phyloP scores from a whole-genome alignment of 2,113 vertebrate genomes.

The Apaloderma vittatum region DNA sequence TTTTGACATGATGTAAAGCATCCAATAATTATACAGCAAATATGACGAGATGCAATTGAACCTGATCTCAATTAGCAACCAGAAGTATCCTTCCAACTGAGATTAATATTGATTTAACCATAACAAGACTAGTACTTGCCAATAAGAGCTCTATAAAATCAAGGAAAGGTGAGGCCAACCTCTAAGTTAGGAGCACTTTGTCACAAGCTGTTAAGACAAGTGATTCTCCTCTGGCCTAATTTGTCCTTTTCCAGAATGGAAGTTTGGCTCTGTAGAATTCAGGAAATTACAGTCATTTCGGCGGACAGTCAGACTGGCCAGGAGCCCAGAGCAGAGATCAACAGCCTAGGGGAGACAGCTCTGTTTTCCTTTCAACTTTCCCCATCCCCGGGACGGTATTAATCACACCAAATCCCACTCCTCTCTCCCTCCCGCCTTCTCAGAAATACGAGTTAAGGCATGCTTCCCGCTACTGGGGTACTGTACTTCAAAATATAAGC shows the following conservation, averaged over 20 bases:
- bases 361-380: background rate
- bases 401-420: background rate
- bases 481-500: background rate
- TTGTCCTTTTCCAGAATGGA: slow-evolving; percentile 60
- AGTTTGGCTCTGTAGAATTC: slow-evolving; percentile 50
- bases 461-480: background rate
- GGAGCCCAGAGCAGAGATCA: slow-evolving; percentile 54
- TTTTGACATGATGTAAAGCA: slow-evolving; percentile 62
- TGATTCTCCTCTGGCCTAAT: slow-evolving; percentile 54
- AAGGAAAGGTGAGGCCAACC: slow-evolving; percentile 65
- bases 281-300: slow-evolving; percentile 58
- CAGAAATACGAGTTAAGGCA: background rate
- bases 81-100: slow-evolving; percentile 68
- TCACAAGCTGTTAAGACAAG: slow-evolving; percentile 49
- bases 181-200: slow-evolving; percentile 55
- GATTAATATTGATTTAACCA: slow-evolving; percentile 75
- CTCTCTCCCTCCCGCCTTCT: background rate
- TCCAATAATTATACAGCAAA: slow-evolving; percentile 63
- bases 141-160: slow-evolving; percentile 69
- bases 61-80: slow-evolving; percentile 71
- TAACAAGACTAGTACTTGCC: slow-evolving; percentile 63
- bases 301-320: slow-evolving; percentile 9
- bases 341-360: background rate
- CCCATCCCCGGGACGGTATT: background rate
- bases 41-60: slow-evolving; percentile 54